Evolutionary conservation across 2,888 invertebrate species (phyloP).

Genomic region (Drosophila paramelanica): DNA sequence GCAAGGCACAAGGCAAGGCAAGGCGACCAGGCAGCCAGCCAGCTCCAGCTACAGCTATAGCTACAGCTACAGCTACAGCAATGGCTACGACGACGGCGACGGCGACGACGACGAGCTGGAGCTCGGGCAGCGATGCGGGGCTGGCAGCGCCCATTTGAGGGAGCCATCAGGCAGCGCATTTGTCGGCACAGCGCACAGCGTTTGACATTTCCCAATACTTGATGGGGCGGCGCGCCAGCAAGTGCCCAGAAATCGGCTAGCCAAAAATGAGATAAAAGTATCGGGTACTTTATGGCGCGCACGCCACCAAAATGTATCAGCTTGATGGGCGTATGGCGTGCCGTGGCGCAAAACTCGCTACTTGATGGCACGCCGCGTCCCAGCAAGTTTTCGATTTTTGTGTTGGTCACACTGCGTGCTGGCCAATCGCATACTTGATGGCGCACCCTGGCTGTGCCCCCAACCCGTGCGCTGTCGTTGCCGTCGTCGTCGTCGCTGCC

Average conservation of each 20-base stretch:
- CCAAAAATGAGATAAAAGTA: conserved; percentile 68
- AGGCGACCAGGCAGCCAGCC: conserved; percentile 65
- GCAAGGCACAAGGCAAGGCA: conserved; percentile 52
- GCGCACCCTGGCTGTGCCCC: conserved; percentile 63
- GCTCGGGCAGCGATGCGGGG: conserved; percentile 69
- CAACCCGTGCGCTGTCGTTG: conserved; percentile 61
- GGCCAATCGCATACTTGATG: conserved; percentile 69
- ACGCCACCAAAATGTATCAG: conserved; percentile 81
- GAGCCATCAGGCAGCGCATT: conserved; percentile 82
- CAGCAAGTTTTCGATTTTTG: conserved; percentile 71
- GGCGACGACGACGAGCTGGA: conserved; percentile 44
- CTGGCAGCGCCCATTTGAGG: conserved; percentile 81
- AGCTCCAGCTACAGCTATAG: conserved; percentile 56
- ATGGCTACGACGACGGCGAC: conserved; percentile 46
- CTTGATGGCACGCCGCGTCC: conserved; percentile 71
- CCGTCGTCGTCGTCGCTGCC: conserved; percentile 42
- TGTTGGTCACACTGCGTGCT: conserved; percentile 26
- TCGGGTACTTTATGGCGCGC: conserved; percentile 82
- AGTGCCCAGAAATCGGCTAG: conserved; percentile 52
- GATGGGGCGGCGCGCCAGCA: conserved; percentile 82
- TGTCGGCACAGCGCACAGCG: conserved; percentile 67
- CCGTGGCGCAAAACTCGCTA: conserved; percentile 42
- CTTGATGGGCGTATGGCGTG: conserved; percentile 33
- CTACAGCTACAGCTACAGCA: conserved; percentile 52
- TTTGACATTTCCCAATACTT: conserved; percentile 84